Evolutionary conservation across 2,113 vertebrate genomes (phyloP).

Genomic region (Ranitomeya variabilis): DNA sequence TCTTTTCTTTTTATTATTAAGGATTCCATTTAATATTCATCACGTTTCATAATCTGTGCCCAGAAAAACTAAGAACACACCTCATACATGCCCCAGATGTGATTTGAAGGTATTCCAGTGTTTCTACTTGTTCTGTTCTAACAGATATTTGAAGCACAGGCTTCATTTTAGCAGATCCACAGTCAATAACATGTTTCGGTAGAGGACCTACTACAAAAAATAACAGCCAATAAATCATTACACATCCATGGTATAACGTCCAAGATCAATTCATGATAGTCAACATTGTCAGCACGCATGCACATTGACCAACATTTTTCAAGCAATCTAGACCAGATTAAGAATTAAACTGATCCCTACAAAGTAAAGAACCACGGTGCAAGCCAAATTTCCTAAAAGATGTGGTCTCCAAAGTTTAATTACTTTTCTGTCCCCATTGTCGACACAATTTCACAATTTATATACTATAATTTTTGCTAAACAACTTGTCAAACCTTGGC

Average conservation of each 20-base stretch:
- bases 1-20: constrained; percentile 25
- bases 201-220: neutral
- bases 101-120: neutral
- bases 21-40: constrained; percentile 18
- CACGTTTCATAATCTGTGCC: constrained; percentile 24
- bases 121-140: neutral
- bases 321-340: no score
- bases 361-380: no score
- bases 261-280: neutral
- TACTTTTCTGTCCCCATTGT: no score
- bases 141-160: neutral
- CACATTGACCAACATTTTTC: neutral
- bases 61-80: constrained; percentile 6
- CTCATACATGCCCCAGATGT: constrained; percentile 5
- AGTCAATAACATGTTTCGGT: neutral
- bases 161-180: neutral
- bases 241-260: neutral
- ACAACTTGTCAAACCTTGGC: no score
- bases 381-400: no score
- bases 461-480: no score
- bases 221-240: neutral
- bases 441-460: no score
- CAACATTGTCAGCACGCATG: neutral
- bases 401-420: no score
- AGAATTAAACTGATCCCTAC: no score